phyloP scores from a whole-genome alignment of 2,888 invertebrate species.

The Eilema sororculum region DNA sequence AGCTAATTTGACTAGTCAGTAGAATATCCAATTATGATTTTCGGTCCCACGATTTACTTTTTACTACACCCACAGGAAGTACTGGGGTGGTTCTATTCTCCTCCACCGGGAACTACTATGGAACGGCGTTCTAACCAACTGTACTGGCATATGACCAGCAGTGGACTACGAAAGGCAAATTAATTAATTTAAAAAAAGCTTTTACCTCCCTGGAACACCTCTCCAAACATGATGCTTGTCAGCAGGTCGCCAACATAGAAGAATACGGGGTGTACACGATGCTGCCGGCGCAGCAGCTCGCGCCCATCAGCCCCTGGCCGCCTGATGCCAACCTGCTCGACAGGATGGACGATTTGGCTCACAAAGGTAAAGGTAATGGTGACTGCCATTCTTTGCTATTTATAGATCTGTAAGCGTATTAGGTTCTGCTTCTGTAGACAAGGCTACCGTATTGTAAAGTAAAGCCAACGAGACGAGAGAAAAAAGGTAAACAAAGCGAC shows the following conservation, averaged over 20 bases:
- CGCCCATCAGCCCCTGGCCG: conserved; percentile 94
- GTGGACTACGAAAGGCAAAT: too few species aligned
- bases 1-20: too few species aligned
- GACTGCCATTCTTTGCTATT: conserved; percentile 65
- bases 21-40: too few species aligned
- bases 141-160: too few species aligned
- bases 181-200: not conserved
- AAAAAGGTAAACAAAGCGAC: too few species aligned
- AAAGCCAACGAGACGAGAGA: too few species aligned
- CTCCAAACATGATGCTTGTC: conserved; percentile 6
- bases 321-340: conserved; percentile 93
- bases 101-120: too few species aligned
- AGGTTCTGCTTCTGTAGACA: not conserved
- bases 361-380: conserved; percentile 93
- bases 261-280: conserved; percentile 88
- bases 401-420: conserved; percentile 8
- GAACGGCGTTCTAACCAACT: too few species aligned
- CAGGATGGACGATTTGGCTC: conserved; percentile 94
- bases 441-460: too few species aligned
- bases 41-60: too few species aligned
- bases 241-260: conserved; percentile 82
- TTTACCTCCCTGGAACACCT: not conserved
- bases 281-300: conserved; percentile 94
- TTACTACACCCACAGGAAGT: too few species aligned
- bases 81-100: too few species aligned